These are phyloP conservation scores for Chamaetylas fuelleborni DNA, from an alignment of 2,113 vertebrate genomes.

Conservation along the genomic window DNA sequence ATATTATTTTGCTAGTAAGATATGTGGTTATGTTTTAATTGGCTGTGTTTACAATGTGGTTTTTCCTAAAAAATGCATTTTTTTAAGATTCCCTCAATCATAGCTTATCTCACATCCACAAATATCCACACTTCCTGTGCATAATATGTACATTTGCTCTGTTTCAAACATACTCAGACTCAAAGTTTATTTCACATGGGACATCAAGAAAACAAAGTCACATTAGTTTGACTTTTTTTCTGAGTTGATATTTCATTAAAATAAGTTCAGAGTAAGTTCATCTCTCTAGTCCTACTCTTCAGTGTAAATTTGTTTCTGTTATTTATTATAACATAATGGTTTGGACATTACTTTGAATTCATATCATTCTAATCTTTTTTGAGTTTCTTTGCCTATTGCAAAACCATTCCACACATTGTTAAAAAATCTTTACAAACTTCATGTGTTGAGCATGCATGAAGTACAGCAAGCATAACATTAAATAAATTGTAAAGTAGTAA, in stretches of 20 bases:
- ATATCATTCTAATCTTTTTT: neutral
- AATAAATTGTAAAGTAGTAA: neutral
- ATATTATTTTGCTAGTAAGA: conserved; percentile 24
- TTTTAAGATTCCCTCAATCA: conserved; percentile 38
- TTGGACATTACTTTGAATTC: conserved; percentile 8
- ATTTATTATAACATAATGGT: conserved; percentile 16
- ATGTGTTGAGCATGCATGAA: neutral
- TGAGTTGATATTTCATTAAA: conserved; percentile 46
- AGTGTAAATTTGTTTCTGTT: conserved; percentile 23
- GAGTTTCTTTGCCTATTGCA: neutral
- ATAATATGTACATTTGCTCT: conserved; percentile 58
- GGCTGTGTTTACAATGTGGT: conserved; percentile 34
- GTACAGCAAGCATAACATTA: neutral
- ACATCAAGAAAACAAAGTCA: conserved; percentile 60
- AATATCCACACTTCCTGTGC: conserved; percentile 67
- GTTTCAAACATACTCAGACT: conserved; percentile 52
- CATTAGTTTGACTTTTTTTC: conserved; percentile 24
- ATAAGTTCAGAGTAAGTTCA: conserved; percentile 68
- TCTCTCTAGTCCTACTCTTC: neutral
- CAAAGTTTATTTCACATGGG: conserved; percentile 69
- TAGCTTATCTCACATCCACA: conserved; percentile 61
- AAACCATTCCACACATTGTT: neutral
- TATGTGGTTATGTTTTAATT: conserved; percentile 53
- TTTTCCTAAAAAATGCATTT: conserved; percentile 57
- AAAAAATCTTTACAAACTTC: neutral